phyloP scores from a whole-genome alignment of 2,888 invertebrate species.

The Athripsodes cinereus region DNA sequence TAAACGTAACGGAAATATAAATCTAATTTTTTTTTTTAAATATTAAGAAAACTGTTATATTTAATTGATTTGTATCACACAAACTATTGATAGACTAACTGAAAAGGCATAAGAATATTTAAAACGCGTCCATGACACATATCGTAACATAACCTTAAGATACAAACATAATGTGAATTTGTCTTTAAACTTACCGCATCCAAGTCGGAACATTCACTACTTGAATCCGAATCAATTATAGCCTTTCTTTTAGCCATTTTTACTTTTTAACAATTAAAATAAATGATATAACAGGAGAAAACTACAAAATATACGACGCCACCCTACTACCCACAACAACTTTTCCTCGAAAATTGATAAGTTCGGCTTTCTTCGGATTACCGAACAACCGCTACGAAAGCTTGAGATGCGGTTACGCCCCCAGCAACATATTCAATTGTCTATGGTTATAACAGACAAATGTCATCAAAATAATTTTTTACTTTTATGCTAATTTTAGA shows the following conservation, averaged over 20 bases:
- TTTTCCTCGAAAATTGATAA: background rate
- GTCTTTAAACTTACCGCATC: constrained; percentile 65
- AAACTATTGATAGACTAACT: no score
- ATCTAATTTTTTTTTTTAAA: no score
- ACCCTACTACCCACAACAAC: background rate
- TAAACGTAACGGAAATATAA: no score
- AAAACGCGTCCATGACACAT: constrained; percentile 13
- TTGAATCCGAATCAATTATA: constrained; percentile 76
- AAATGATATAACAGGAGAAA: background rate
- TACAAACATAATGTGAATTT: background rate
- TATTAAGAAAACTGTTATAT: no score
- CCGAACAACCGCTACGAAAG: background rate
- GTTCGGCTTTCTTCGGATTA: background rate
- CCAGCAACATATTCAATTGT: background rate
- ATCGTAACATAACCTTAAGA: constrained; percentile 4
- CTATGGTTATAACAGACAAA: background rate
- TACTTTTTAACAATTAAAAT: background rate
- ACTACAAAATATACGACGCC: background rate
- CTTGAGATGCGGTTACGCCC: background rate
- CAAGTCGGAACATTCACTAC: constrained; percentile 75
- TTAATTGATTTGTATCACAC: no score
- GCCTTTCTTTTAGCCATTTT: constrained; percentile 79
- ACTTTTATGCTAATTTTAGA: no score
- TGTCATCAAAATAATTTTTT: no score
- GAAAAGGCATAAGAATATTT: background rate